phyloP scores from a whole-genome alignment of 2,113 vertebrate species.

The Turnix velox region DNA sequence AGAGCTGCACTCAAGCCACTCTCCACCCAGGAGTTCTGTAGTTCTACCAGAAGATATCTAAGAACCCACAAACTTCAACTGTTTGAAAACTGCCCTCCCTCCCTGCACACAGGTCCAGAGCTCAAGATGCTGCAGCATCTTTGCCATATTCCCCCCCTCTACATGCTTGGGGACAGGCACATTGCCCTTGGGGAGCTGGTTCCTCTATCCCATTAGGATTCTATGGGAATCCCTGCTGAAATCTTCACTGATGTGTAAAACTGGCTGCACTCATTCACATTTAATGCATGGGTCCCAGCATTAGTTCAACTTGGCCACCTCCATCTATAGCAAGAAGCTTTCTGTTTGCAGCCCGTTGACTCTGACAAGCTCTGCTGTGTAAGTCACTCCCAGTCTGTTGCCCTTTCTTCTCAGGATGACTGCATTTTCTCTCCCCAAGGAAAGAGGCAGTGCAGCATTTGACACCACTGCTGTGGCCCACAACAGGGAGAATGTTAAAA shows the following conservation, averaged over 20 bases:
- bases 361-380: conserved; percentile 21
- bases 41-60: not conserved
- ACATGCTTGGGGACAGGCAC: not conserved
- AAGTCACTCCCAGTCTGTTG: conserved; percentile 45
- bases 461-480: not conserved
- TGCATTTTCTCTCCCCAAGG: not conserved
- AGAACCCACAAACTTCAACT: not conserved
- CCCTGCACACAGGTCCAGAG: not conserved
- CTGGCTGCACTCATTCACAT: not conserved
- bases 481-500: not conserved
- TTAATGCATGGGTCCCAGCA: not conserved
- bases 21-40: not conserved
- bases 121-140: not conserved
- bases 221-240: not conserved
- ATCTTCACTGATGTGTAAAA: not conserved
- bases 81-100: not conserved
- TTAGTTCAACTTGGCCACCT: conserved; percentile 34
- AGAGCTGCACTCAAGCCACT: no score
- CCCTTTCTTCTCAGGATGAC: not conserved
- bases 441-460: not conserved
- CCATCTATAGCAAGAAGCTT: not conserved
- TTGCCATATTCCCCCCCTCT: not conserved
- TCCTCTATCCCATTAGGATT: not conserved
- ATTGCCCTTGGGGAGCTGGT: not conserved
- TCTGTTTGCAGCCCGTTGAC: not conserved